These are phyloP conservation scores for Falco cherrug DNA, from an alignment of 2,797 vertebrate genomes.

Conservation along the genomic window DNA sequence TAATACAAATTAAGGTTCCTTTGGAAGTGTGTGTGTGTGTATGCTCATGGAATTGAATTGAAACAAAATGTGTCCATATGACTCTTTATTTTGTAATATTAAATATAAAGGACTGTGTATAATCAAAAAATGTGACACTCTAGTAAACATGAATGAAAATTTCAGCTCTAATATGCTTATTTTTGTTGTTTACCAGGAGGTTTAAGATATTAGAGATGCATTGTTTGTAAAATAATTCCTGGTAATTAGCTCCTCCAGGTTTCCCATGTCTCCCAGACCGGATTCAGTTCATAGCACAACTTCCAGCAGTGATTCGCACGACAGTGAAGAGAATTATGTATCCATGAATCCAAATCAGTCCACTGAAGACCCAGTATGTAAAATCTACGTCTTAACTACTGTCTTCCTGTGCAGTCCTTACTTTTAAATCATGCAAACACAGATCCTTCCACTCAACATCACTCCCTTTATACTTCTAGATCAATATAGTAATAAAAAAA, in stretches of 20 bases:
- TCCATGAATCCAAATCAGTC: conserved; percentile 95
- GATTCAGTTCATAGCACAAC: conserved; percentile 97
- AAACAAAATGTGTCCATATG: not conserved
- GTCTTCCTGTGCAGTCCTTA: conserved; percentile 48
- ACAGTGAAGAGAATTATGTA: conserved; percentile 98
- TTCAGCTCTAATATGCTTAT: not conserved
- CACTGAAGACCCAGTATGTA: conserved; percentile 95
- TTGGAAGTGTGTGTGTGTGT: not conserved
- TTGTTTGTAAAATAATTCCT: conserved; percentile 82
- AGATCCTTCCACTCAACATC: not conserved
- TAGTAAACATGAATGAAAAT: not conserved
- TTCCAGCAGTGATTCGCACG: conserved; percentile 98
- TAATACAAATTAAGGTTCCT: not conserved
- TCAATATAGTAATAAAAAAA: not conserved
- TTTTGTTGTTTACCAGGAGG: conserved; percentile 45
- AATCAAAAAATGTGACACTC: not conserved
- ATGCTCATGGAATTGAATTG: not conserved
- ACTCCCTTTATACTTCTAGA: not conserved
- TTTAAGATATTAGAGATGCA: not conserved
- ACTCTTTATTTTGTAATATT: not conserved
- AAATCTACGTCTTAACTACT: conserved; percentile 66
- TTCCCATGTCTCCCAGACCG: conserved; percentile 90
- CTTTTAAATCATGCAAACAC: conserved; percentile 22
- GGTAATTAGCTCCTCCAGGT: conserved; percentile 94
- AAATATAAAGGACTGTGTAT: not conserved